These are phyloP conservation scores for Callinectes sapidus DNA, from an alignment of 2,888 invertebrate species.

Conservation along the genomic window DNA sequence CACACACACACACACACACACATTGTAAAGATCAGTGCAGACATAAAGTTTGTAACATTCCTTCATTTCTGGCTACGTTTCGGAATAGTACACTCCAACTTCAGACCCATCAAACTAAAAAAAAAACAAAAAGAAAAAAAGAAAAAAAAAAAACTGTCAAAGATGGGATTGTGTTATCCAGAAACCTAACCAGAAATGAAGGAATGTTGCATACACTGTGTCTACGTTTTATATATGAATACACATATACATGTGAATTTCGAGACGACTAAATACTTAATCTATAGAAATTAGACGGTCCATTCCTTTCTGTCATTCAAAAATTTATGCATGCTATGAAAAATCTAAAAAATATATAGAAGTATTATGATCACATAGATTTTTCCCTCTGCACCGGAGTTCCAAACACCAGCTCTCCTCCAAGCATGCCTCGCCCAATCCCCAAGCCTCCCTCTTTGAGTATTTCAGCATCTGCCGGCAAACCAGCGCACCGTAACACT, in stretches of 20 bases:
- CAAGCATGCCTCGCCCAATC: background rate
- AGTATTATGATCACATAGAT: background rate
- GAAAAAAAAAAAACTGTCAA: too few species aligned
- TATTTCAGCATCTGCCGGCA: background rate
- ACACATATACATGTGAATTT: background rate
- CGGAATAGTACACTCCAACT: too few species aligned
- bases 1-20: background rate
- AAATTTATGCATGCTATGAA: background rate
- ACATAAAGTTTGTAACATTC: too few species aligned
- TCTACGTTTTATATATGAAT: background rate
- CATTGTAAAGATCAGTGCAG: too few species aligned
- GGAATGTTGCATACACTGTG: background rate
- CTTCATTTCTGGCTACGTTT: too few species aligned
- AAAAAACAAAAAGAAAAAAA: too few species aligned
- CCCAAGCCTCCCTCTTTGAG: background rate
- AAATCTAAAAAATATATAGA: background rate
- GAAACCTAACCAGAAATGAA: background rate
- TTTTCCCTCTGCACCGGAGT: background rate
- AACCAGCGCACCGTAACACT: background rate
- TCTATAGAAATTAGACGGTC: constrained; percentile 40
- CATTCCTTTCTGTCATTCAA: background rate
- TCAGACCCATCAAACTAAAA: too few species aligned
- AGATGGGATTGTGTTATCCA: background rate
- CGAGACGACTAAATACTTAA: constrained; percentile 27
- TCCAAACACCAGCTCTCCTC: background rate